Evolutionary conservation across 2,888 invertebrate genomes (phyloP), one percentile per base, ranked within the genome.

Genomic region (Patella ulyssiponensis): DNA sequence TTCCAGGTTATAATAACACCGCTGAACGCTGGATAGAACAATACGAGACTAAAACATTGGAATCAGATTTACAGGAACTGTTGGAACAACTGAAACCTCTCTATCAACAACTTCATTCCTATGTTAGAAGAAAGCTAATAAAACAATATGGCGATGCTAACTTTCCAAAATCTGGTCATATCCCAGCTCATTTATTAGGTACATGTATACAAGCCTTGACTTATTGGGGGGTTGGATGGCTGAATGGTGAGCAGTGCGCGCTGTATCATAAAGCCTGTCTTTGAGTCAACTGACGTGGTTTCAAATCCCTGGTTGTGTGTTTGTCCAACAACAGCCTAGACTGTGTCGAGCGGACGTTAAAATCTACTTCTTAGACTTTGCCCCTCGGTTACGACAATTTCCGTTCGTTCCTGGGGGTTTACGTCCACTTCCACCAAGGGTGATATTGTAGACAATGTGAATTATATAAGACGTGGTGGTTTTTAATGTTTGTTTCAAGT

Each of bases 11-110:
- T 85, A 95, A 95, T 2, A 96, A 97, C 88, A 95, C 95, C 0
- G 95, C 96, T 0, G 96, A 96, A 54, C 96, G 96, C 89, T 97
- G 98, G 97, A 95, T 95, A 92, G 95, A 95, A 87, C 95, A 95
- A 0, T 98, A 96, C 88, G 96, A 96, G 89, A 94, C 95, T 64
- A 90, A 93, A 0, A 94, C 94, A 79, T 95, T 97, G 80, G 94
- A 94, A 83, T 90, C 94, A 27, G 86, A 89, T 27, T 90, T 96
- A 23, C 94, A 87, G 7, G 77, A 82, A 20, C 79, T 93, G 96
- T 90, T 90, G 77, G 77, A 86, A 0, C 86, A 92, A 84, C 91
- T 96, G 72, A 93, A 94, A 79, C 96, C 96, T 0, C 91, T 97
- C 0, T 97, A 97, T 91, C 94, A 95, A 52, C 80, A 96, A 88